A percentile compares a stretch with the other conserved stretches of the same genome.
Evolutionary conservation across 1,140 invertebrate species (phyloP).

Genomic region (Mizuhopecten yessoensis): DNA sequence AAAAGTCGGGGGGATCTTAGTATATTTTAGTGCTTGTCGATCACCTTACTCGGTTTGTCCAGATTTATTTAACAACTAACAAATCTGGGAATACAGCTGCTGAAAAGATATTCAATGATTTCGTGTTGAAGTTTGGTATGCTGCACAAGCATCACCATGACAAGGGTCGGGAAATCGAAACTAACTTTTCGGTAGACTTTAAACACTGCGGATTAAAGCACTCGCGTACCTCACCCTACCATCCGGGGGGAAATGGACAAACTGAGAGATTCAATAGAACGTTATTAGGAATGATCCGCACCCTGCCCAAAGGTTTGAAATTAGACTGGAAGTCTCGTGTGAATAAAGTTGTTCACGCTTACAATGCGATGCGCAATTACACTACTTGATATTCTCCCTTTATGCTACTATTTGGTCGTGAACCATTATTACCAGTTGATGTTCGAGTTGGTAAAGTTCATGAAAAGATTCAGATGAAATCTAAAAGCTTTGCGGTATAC

Average conservation of each 20-base stretch:
- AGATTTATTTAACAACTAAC: slow-evolving; percentile 52
- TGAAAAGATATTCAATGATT: slow-evolving; percentile 61
- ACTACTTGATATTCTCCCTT: slow-evolving; percentile 59
- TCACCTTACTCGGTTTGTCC: slow-evolving; percentile 53
- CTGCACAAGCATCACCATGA: too few relatives aligned
- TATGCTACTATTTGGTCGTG: slow-evolving; percentile 59
- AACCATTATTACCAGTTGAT: slow-evolving; percentile 63
- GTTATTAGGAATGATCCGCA: slow-evolving; percentile 53
- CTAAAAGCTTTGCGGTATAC: not conserved
- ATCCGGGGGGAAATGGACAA: slow-evolving; percentile 55
- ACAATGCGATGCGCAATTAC: slow-evolving; percentile 61
- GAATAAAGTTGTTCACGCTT: slow-evolving; percentile 58
- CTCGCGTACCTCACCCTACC: slow-evolving; percentile 49
- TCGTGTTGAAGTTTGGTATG: slow-evolving; percentile 27
- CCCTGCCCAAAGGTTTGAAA: slow-evolving; percentile 47
- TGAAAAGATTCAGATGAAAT: slow-evolving; percentile 43
- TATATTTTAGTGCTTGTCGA: slow-evolving; percentile 60
- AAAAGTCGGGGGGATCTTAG: slow-evolving; percentile 46
- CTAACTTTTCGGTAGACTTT: too few relatives aligned
- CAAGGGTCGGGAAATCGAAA: too few relatives aligned
- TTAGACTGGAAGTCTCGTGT: slow-evolving; percentile 55
- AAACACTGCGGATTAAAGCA: slow-evolving; percentile 14
- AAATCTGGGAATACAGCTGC: slow-evolving; percentile 54
- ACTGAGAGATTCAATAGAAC: slow-evolving; percentile 57
- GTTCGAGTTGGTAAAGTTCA: too few relatives aligned